Evolutionary conservation across 2,888 invertebrate genomes (phyloP).

Genomic region (Nematopogon swammerdamellus): DNA sequence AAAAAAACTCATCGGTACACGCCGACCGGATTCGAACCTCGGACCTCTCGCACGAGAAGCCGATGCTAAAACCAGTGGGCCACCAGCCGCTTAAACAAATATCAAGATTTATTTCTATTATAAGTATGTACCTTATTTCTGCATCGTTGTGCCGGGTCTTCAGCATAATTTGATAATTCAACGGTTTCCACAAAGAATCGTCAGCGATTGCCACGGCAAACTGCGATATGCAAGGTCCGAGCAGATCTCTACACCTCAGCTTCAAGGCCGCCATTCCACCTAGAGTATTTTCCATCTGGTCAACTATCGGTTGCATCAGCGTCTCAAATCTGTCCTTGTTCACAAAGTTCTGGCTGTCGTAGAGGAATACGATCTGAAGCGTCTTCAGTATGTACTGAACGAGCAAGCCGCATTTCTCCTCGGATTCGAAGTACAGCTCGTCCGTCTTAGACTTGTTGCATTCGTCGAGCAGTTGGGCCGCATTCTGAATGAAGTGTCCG

Average conservation of each 20-base stretch:
- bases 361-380: slow-evolving; percentile 71
- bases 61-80: too few relatives aligned
- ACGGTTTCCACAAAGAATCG: slow-evolving; percentile 84
- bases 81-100: too few relatives aligned
- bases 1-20: too few relatives aligned
- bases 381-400: slow-evolving; percentile 73
- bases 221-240: slow-evolving; percentile 79
- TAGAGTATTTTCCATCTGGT: slow-evolving; percentile 78
- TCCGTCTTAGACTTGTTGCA: slow-evolving; percentile 63
- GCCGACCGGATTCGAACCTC: too few relatives aligned
- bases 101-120: too few relatives aligned
- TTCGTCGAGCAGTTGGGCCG: slow-evolving; percentile 66
- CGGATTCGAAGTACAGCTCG: slow-evolving; percentile 46
- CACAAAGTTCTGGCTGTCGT: slow-evolving; percentile 81
- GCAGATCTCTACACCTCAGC: slow-evolving; percentile 52
- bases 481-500: slow-evolving; percentile 78
- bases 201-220: slow-evolving; percentile 80
- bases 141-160: slow-evolving; percentile 79
- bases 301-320: slow-evolving; percentile 82
- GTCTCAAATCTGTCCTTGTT: slow-evolving; percentile 82
- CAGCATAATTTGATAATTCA: slow-evolving; percentile 86
- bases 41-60: too few relatives aligned
- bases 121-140: slow-evolving; percentile 63
- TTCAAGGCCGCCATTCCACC: slow-evolving; percentile 61
- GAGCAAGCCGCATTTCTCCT: slow-evolving; percentile 58